Base-by-base conservation (phyloP, 2,797 vertebrate species). In the Emydoidea blandingii region DNA sequence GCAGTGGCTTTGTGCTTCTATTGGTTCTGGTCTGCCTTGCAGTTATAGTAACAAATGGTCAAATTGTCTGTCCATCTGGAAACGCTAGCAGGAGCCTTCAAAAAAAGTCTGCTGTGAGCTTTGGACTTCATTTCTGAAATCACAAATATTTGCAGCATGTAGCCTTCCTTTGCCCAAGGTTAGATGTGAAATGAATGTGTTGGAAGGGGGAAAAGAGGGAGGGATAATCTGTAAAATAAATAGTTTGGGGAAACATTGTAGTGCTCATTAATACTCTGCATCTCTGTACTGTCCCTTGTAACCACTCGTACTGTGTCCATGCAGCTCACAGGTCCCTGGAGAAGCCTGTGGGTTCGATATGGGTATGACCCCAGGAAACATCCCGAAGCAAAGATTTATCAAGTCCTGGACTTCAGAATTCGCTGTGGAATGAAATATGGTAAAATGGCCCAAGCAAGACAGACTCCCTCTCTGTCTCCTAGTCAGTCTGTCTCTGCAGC, bases 301-400 rank as follows among this genome's bases (percentile, higher is more conserved):
- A 93, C 41, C 49, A 3, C 8, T 5, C 88, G 50, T 44, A n/a
- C 31, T 88, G 0, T 94, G 9, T 95, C 95, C 88, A 27, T 92
- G 12, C 94, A 99, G 99, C 98, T 99, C 92, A 99, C 99, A 1
- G 99, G 99, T 14, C 99, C 99, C 1, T 99, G 99, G 99, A 99
- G 99, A 89, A 99, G 99, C 97, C 98, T 99, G 72, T 99, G 99
- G 99, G 99, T 99, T 88, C 98, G 98, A 87, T 98, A 99, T 68
- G 99, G 99, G n/a, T 99, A 99, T 5, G 99, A 99, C 96, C 99
- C 99, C 82, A 98, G 99, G 12, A 99, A 99, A 97, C 96, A 92
- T 44, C 83, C 98, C 0, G 99, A 99, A 23, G 98, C 99, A 94
- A 99, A 99, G 97, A 98, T 99, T 88, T 99, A 99, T 95, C 99